Conservation (phyloP, 2,888 invertebrate genomes). For the Netelia fuscicornis region DNA sequence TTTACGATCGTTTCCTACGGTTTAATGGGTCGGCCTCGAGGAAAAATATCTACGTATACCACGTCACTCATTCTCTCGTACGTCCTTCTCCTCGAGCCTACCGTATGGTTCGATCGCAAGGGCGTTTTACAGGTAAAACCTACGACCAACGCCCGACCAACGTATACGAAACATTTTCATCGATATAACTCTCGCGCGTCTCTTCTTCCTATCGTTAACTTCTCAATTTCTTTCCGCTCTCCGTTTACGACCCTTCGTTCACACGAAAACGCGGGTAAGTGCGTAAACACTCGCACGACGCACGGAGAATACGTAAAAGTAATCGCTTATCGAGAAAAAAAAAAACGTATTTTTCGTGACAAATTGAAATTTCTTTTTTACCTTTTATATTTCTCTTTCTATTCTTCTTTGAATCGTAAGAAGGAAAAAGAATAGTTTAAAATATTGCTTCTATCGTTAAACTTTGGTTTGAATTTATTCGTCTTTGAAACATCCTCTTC, state of each 20-base stretch:
- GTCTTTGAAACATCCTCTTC: slow-evolving; percentile 6
- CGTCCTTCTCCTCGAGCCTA: slow-evolving; percentile 36
- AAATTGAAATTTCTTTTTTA: too few species aligned
- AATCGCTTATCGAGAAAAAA: too few species aligned
- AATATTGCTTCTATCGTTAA: slow-evolving; percentile 16
- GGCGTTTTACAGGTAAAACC: not conserved
- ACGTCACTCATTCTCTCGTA: not conserved
- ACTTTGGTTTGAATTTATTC: slow-evolving; percentile 6
- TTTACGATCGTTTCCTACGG: slow-evolving; percentile 58
- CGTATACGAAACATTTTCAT: not conserved
- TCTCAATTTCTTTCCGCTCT: not conserved
- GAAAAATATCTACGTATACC: slow-evolving; percentile 4
- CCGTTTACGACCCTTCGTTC: not conserved
- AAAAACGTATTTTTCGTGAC: too few species aligned
- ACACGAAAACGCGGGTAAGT: too few species aligned
- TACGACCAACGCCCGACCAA: not conserved
- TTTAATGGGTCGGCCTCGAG: slow-evolving; percentile 45
- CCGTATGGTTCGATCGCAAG: slow-evolving; percentile 8
- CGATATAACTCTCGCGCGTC: slow-evolving; percentile 13
- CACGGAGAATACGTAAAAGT: too few species aligned
- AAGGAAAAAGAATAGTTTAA: not conserved
- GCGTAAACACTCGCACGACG: too few species aligned
- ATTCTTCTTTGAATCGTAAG: too few species aligned
- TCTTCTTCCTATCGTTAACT: slow-evolving; percentile 31
- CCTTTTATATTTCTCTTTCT: too few species aligned